Conservation (phyloP, 2,113 vertebrate species). For the Piprites chloris region DNA sequence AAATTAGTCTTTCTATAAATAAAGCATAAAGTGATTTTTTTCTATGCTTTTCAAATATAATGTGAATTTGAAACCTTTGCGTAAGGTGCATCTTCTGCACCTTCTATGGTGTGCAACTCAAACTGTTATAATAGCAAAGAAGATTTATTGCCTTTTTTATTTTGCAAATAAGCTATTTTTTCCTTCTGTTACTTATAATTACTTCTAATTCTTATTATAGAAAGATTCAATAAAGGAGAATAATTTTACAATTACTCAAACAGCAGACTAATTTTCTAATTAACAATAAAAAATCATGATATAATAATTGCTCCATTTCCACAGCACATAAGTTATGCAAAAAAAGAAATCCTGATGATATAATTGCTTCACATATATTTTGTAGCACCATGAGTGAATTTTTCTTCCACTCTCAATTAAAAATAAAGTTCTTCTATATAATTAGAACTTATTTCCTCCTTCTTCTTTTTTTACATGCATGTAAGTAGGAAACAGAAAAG, state of each 20-base stretch:
- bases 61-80: neutral
- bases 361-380: conserved; percentile 37
- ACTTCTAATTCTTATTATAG: conserved; percentile 28
- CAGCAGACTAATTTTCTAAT: conserved; percentile 59
- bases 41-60: neutral
- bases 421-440: conserved; percentile 8
- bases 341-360: conserved; percentile 37
- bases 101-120: neutral
- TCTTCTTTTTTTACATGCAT: neutral
- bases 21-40: neutral
- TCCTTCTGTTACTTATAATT: conserved; percentile 26
- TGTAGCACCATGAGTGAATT: neutral
- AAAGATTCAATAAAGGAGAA: conserved; percentile 10
- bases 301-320: conserved; percentile 45
- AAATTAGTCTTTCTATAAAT: neutral
- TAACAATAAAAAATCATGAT: conserved; percentile 49
- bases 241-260: conserved; percentile 30
- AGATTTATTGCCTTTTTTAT: neutral
- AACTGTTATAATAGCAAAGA: neutral
- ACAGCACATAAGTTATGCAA: neutral
- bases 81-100: neutral
- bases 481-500: conserved; percentile 8
- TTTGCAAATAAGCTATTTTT: conserved; percentile 47
- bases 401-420: conserved; percentile 1
- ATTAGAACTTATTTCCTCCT: conserved; percentile 39